These are phyloP conservation scores for Formica exsecta DNA, from an alignment of 1,140 invertebrate species.

Conservation along the genomic window DNA sequence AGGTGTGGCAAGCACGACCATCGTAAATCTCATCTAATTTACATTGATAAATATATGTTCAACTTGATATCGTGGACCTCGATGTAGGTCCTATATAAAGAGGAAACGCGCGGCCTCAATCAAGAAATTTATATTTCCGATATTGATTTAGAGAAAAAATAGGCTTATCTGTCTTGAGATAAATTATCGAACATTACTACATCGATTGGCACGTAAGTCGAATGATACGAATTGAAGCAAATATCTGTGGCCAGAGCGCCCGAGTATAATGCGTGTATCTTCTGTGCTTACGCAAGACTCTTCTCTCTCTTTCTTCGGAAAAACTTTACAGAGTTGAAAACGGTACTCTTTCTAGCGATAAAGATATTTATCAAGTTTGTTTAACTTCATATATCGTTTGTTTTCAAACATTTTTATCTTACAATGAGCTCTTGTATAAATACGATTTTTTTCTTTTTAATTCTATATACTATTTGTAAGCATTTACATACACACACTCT, in stretches of 20 bases:
- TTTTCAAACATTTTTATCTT: background rate
- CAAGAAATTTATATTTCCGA: background rate
- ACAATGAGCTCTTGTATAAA: background rate
- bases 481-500: background rate
- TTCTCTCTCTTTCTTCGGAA: background rate
- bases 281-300: background rate
- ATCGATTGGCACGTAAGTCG: conserved; percentile 33
- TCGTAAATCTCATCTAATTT: background rate
- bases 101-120: too few species aligned
- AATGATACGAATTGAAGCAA: background rate
- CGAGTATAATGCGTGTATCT: background rate
- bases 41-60: background rate
- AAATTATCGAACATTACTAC: conserved; percentile 2
- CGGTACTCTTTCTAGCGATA: background rate
- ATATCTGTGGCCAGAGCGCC: background rate
- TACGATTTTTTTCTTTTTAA: background rate
- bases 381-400: background rate
- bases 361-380: background rate
- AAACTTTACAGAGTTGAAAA: background rate
- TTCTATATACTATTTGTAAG: too few species aligned
- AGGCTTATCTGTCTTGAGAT: background rate
- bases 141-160: conserved; percentile 15
- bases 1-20: background rate
- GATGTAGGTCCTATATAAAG: too few species aligned
- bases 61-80: background rate